phyloP scores from a whole-genome alignment of 2,113 vertebrate genomes.

The Ailurus styani region DNA sequence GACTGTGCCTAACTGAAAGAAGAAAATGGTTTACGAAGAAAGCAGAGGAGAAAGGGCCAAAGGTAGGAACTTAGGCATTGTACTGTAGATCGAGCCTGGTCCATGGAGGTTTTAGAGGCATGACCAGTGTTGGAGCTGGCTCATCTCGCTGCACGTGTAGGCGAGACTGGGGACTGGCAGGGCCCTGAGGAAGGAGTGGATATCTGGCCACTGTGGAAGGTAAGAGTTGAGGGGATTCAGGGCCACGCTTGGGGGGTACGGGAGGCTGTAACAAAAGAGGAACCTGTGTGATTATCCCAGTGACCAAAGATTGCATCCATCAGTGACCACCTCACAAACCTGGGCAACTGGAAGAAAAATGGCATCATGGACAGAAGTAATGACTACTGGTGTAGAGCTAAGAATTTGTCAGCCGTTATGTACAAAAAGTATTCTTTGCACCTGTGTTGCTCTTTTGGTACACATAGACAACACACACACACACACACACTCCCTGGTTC shows the following conservation, averaged over 20 bases:
- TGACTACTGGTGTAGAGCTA: neutral
- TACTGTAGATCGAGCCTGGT: neutral
- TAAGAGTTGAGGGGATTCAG: neutral
- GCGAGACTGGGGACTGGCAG: neutral
- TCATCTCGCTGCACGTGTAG: neutral
- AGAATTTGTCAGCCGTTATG: neutral
- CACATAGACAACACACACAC: neutral
- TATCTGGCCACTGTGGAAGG: neutral
- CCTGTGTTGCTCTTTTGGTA: neutral
- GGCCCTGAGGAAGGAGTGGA: neutral
- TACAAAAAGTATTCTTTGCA: neutral
- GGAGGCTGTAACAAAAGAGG: neutral
- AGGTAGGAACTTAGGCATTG: neutral
- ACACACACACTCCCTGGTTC: neutral
- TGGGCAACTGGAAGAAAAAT: neutral
- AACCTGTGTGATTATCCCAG: neutral
- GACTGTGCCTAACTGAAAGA: neutral
- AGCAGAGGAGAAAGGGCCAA: neutral
- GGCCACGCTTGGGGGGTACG: neutral
- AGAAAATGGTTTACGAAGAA: neutral
- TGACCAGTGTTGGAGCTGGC: neutral
- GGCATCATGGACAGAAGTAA: neutral
- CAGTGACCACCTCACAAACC: neutral
- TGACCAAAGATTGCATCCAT: neutral
- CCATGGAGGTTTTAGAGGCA: neutral